phyloP scores from a whole-genome alignment of 2,113 vertebrate species.

The Apteryx mantelli region DNA sequence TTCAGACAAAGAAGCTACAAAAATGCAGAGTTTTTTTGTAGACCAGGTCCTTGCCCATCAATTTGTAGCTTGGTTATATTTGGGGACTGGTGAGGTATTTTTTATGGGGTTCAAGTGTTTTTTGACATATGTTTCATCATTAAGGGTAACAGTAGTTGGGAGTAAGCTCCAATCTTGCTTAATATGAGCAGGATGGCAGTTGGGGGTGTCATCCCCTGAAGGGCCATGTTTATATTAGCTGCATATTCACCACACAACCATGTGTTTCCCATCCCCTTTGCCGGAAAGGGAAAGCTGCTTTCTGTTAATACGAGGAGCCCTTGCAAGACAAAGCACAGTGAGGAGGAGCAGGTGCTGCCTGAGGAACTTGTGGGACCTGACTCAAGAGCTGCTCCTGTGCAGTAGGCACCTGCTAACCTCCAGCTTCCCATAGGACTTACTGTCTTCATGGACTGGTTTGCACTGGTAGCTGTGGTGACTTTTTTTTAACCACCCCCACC shows the following conservation, averaged over 20 bases:
- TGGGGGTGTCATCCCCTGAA: background rate
- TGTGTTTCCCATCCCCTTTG: background rate
- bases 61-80: accelerated
- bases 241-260: accelerated
- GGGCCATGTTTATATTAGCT: background rate
- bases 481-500: background rate
- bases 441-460: background rate
- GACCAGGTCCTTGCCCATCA: background rate
- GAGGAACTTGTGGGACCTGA: background rate
- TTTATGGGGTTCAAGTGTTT: background rate
- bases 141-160: background rate
- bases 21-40: background rate
- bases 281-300: background rate
- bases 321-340: background rate
- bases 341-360: background rate
- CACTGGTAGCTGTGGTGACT: background rate
- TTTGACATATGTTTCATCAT: accelerated
- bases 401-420: background rate
- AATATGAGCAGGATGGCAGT: background rate
- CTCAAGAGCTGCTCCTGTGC: background rate
- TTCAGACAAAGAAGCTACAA: background rate
- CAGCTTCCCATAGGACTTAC: background rate
- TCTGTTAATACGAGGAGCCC: accelerated
- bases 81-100: background rate
- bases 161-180: background rate